Evolutionary conservation across 1,140 invertebrate genomes (phyloP), one percentile per base, ranked within the genome.

Genomic region (Hylaeus volcanicus): DNA sequence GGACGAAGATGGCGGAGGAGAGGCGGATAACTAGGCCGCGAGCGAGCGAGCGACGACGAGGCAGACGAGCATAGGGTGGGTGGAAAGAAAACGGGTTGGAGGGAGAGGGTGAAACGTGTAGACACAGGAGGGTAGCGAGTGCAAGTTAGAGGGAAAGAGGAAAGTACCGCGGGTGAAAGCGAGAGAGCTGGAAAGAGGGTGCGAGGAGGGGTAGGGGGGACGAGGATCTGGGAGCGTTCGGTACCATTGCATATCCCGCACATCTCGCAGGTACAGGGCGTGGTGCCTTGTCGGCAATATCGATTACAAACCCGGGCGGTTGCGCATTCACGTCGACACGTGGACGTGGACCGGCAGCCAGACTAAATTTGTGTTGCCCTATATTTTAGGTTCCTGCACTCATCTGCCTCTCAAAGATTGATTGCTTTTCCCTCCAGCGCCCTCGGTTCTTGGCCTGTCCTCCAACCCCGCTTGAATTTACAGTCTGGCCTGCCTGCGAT

Each of bases 231-330:
- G 85, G 79, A 78, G 85, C 86, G 85, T 87, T 88, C 76, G 84
- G 86, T 88, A 85, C 85, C 88, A 87, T 88, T 92, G 91, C 92
- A 92, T 93, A 87, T 82, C 91, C 91, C 89, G 91, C 90, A 92
- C 90, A 92, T 92, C 91, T 92, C 88, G 91, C 91, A 92, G 92
- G 90, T 93, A 90, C 91, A 93, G 92, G 92, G 92, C 92, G 92
- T 93, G 92, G 92, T 93, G 92, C 92, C 92, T 92, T 92, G 92
- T 92, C 92, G 91, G 91, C 92, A 92, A 93, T 93, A 93, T 93
- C 91, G 92, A 93, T 93, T 93, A 92, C 92, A 92, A 88, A 92
- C 88, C 91, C 89, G 90, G 90, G 92, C 91, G 92, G 92, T 93
- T 93, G 92, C 92, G 92, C 92, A 92, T 92, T 93, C 91, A 91